Evolutionary conservation across 92 coral and sea anemone species (phyloP).

Genomic region (Blastomussa wellsi): DNA sequence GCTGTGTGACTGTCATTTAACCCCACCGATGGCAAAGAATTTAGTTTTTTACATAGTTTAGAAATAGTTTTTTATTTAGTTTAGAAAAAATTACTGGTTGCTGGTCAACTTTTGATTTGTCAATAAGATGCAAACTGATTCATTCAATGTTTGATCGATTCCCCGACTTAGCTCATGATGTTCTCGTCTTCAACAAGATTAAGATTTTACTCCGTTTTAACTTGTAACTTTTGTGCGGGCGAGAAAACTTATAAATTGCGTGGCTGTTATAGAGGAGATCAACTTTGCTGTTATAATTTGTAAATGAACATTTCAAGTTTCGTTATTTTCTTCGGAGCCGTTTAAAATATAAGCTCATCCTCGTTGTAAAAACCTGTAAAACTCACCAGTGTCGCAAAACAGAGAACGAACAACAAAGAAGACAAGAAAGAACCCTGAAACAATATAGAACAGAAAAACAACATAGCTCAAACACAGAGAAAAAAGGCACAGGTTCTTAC

Average conservation of each 20-base stretch:
- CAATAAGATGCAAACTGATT: background rate
- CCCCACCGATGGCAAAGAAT: background rate
- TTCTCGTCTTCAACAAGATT: background rate
- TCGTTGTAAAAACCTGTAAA: too few relatives aligned
- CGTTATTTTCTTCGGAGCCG: background rate
- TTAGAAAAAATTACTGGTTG: background rate
- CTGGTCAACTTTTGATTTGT: slow-evolving; percentile 3
- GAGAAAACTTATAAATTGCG: background rate
- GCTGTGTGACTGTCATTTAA: background rate
- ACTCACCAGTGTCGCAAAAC: too few relatives aligned
- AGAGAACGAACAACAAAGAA: too few relatives aligned
- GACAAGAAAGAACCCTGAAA: too few relatives aligned
- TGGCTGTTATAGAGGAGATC: background rate
- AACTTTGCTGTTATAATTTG: background rate
- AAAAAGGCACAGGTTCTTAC: too few relatives aligned
- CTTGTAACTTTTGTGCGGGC: background rate
- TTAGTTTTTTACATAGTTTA: background rate
- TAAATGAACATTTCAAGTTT: background rate
- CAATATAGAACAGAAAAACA: too few relatives aligned
- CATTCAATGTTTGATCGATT: background rate
- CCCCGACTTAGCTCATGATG: background rate
- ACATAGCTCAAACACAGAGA: too few relatives aligned
- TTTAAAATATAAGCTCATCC: background rate
- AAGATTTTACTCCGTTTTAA: background rate
- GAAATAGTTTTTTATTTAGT: background rate